These are phyloP conservation scores for Aurelia aurita complex sp. Pacific DNA, from an alignment of 30 jellyfish, hydroid and myxozoan genomes.

Conservation along the genomic window DNA sequence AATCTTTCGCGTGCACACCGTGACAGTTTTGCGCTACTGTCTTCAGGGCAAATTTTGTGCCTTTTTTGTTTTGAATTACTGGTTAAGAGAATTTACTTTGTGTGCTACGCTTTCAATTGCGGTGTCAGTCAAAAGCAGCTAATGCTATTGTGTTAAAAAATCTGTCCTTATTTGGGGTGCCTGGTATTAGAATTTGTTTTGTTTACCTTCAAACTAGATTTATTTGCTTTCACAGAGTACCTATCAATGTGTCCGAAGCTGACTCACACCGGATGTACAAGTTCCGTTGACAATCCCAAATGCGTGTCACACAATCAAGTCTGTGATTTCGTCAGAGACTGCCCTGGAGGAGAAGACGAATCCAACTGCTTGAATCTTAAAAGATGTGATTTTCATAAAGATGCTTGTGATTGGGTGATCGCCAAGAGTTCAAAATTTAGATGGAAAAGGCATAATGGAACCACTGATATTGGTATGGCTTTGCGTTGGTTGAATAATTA, in stretches of 20 bases:
- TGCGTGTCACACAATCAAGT: conserved; percentile 26
- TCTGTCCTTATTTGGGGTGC: no score
- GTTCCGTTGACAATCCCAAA: conserved; percentile 15
- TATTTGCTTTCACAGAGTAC: conserved; percentile 36
- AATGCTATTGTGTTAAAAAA: no score
- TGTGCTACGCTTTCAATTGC: no score
- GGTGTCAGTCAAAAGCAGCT: no score
- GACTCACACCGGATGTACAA: conserved; percentile 43
- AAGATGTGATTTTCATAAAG: conserved; percentile 53
- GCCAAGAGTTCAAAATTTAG: neutral
- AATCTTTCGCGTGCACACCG: no score
- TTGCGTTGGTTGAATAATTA: neutral
- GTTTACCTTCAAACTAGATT: no score
- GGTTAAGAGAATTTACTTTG: no score
- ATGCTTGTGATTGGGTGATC: conserved; percentile 46
- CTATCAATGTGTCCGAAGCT: conserved; percentile 34
- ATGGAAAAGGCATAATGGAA: conserved; percentile 36
- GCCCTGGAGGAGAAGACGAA: conserved; percentile 78
- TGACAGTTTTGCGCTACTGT: no score
- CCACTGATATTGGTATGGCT: neutral
- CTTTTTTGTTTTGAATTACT: no score
- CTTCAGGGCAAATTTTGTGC: no score
- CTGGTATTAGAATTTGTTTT: no score
- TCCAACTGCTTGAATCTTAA: conserved; percentile 27
- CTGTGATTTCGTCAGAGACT: conserved; percentile 46